phyloP scores from a whole-genome alignment of 2,888 invertebrate genomes.

The Sinotaia quadrata region DNA sequence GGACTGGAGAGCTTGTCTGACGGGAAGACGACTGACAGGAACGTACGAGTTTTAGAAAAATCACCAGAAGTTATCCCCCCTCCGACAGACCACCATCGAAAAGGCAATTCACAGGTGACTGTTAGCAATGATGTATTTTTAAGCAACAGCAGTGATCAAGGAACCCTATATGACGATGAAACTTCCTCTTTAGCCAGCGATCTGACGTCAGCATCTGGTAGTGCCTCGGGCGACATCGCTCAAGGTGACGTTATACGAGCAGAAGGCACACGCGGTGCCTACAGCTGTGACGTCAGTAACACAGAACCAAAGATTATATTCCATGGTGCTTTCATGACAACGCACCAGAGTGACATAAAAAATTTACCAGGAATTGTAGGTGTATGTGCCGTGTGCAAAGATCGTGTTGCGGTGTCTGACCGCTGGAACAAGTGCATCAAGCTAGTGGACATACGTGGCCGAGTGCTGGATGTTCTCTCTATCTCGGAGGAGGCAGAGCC shows the following conservation, averaged over 20 bases:
- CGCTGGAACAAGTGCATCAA: conserved; percentile 33
- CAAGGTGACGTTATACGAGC: neutral
- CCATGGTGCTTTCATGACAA: conserved; percentile 21
- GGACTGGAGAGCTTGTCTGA: neutral
- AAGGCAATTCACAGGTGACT: neutral
- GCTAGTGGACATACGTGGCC: conserved; percentile 24
- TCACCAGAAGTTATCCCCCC: neutral
- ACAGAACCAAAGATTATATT: conserved; percentile 8
- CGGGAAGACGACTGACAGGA: neutral
- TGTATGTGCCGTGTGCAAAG: conserved; percentile 17
- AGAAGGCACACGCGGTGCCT: neutral
- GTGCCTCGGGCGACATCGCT: neutral
- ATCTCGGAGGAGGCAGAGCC: conserved; percentile 20
- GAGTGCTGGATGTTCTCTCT: conserved; percentile 15
- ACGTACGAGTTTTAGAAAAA: neutral
- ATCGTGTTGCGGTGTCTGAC: conserved; percentile 28
- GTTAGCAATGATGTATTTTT: no score
- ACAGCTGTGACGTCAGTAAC: neutral
- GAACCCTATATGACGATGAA: neutral
- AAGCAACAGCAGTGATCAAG: neutral
- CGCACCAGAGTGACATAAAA: conserved; percentile 23
- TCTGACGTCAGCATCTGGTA: neutral
- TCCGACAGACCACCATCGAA: neutral
- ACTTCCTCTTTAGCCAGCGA: neutral
- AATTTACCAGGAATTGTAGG: conserved; percentile 24